These are phyloP conservation scores for Agrilus cyanescens DNA, from an alignment of 2,888 invertebrate species.

Conservation along the genomic window DNA sequence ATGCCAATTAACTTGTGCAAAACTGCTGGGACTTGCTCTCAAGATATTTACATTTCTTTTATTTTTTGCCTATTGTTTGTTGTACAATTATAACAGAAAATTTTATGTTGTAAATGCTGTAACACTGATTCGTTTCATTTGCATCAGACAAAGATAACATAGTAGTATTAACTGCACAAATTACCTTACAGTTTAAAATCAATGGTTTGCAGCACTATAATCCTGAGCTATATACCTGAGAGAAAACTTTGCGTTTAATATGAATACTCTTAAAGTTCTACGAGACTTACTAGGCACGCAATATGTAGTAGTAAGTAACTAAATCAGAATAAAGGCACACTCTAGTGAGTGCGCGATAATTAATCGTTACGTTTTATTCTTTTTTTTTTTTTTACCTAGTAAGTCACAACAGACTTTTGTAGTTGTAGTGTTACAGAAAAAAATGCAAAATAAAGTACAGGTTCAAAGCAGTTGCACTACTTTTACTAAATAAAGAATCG, in stretches of 20 bases:
- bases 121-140: background rate
- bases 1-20: constrained; percentile 26
- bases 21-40: constrained; percentile 14
- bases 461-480: no score
- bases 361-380: constrained; percentile 7
- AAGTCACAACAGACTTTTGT: no score
- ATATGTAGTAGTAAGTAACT: constrained; percentile 14
- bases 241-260: constrained; percentile 25
- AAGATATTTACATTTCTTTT: constrained; percentile 16
- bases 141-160: constrained; percentile 4
- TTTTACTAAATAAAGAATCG: no score
- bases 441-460: no score
- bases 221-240: constrained; percentile 39
- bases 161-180: background rate
- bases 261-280: constrained; percentile 17
- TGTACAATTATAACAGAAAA: no score
- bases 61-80: no score
- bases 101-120: background rate
- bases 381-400: no score
- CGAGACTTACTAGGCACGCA: constrained; percentile 10
- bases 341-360: background rate
- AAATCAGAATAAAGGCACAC: constrained; percentile 1
- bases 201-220: constrained; percentile 6
- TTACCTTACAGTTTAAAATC: background rate
- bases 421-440: no score